A percentile compares a stretch with the other conserved stretches of the same genome.
These are phyloP conservation scores for Cosmia trapezina DNA, from an alignment of 2,888 invertebrate species.

Conservation along the genomic window DNA sequence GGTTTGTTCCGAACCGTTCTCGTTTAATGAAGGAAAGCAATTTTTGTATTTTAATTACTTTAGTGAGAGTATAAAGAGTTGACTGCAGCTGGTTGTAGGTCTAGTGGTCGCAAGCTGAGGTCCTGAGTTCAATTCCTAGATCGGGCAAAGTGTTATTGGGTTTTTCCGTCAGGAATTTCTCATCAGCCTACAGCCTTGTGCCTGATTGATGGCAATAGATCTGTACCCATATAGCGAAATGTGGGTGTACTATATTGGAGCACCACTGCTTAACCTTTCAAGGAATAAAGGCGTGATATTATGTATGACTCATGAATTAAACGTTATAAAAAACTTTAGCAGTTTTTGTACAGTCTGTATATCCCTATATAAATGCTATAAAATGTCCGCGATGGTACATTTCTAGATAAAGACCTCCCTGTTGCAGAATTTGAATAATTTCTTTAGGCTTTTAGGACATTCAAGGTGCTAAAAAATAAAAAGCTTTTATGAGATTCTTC, in stretches of 20 bases:
- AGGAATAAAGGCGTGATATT: too few relatives aligned
- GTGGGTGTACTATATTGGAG: too few relatives aligned
- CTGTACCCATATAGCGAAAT: too few relatives aligned
- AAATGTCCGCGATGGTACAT: neutral
- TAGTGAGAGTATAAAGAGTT: neutral
- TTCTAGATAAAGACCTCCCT: neutral
- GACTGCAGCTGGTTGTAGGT: too few relatives aligned
- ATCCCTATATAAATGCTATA: too few relatives aligned
- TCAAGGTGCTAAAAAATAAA: neutral
- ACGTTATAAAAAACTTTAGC: neutral
- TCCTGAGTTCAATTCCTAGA: too few relatives aligned
- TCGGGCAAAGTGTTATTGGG: too few relatives aligned
- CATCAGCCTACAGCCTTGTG: too few relatives aligned
- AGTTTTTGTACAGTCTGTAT: neutral
- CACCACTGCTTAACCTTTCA: too few relatives aligned
- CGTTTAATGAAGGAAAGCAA: neutral
- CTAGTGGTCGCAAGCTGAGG: too few relatives aligned
- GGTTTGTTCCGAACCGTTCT: constrained; percentile 52
- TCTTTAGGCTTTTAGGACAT: neutral
- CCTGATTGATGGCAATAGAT: too few relatives aligned
- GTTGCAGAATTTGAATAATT: neutral
- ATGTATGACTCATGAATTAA: neutral
- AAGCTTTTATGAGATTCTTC: neutral
- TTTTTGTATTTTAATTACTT: neutral
- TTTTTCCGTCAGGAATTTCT: too few relatives aligned